A percentile compares a stretch with the other conserved stretches of the same genome.
These are phyloP conservation scores for Vipera ursinii DNA, from an alignment of 2,797 vertebrate genomes.

Conservation along the genomic window DNA sequence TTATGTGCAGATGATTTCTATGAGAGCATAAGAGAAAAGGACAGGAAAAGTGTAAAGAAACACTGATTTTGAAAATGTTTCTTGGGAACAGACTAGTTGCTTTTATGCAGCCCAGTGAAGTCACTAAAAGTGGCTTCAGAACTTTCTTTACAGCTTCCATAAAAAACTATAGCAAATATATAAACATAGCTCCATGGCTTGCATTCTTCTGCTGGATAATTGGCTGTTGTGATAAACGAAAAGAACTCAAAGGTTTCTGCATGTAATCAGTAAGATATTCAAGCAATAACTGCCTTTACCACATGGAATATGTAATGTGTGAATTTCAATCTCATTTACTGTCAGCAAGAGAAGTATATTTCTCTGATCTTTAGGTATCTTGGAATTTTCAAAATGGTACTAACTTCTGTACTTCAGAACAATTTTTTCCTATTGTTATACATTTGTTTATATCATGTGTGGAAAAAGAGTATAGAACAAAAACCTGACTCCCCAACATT, in stretches of 20 bases:
- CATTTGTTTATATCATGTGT: background rate
- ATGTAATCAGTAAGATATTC: background rate
- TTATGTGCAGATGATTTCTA: slow-evolving; percentile 45
- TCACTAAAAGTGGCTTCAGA: background rate
- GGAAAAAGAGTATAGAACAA: background rate
- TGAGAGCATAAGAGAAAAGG: slow-evolving; percentile 16
- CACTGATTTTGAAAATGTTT: background rate
- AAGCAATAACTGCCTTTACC: background rate
- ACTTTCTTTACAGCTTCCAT: slow-evolving; percentile 1
- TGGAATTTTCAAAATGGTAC: background rate
- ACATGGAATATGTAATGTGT: background rate
- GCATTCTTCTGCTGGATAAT: background rate
- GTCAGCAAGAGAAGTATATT: background rate
- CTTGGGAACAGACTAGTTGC: background rate
- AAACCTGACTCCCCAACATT: background rate
- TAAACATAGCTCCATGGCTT: background rate
- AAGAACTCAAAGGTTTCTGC: background rate
- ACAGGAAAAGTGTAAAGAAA: background rate
- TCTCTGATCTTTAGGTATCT: background rate
- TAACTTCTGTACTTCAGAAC: background rate
- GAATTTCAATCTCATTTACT: background rate
- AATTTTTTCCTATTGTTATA: background rate
- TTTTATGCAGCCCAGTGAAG: background rate
- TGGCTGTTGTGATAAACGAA: background rate
- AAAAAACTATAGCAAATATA: background rate